phyloP scores from a whole-genome alignment of 2,888 invertebrate genomes.

The Xanthorhoe designata region DNA sequence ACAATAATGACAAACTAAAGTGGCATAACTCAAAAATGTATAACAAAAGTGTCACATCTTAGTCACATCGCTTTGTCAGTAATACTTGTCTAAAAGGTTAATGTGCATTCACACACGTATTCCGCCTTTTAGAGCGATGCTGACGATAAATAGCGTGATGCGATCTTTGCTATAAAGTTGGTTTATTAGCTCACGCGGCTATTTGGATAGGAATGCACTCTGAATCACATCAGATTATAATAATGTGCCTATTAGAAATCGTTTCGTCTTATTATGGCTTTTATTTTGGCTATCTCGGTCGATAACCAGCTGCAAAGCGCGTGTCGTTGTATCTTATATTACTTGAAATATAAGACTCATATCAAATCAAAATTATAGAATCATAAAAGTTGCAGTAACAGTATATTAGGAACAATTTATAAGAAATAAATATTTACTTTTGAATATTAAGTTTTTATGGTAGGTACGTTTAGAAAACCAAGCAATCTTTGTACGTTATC shows the following conservation, averaged over 20 bases:
- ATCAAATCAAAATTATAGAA: not conserved
- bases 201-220: conserved; percentile 10
- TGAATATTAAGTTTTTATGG: no score
- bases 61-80: conserved; percentile 4
- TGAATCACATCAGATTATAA: not conserved
- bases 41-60: conserved; percentile 11
- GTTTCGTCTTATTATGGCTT: not conserved
- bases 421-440: no score
- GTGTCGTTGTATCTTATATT: not conserved
- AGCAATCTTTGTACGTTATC: no score
- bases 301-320: not conserved
- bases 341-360: not conserved
- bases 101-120: conserved; percentile 36
- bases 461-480: no score
- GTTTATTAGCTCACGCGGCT: conserved; percentile 11
- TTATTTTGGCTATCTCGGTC: not conserved
- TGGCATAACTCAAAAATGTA: conserved; percentile 7
- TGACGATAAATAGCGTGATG: conserved; percentile 27
- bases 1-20: conserved; percentile 6
- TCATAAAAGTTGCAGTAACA: no score
- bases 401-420: no score
- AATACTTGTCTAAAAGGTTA: conserved; percentile 25
- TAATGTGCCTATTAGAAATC: not conserved
- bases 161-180: conserved; percentile 20
- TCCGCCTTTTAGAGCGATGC: conserved; percentile 28